Evolutionary conservation across 2,888 invertebrate species (phyloP).

Genomic region (Heteromurus nitidus): DNA sequence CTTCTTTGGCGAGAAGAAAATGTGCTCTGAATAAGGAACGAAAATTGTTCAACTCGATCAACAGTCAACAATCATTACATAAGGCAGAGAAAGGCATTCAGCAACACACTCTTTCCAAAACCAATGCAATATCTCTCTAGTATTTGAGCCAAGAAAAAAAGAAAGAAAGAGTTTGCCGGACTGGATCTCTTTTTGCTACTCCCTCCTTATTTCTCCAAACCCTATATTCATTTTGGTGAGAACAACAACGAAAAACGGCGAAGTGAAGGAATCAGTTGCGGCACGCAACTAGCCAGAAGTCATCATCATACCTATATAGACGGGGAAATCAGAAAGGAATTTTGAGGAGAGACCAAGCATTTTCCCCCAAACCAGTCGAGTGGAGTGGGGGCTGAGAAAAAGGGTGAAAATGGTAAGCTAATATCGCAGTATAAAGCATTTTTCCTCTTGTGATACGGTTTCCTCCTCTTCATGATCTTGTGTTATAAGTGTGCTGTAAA

Average conservation of each 20-base stretch:
- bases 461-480: neutral
- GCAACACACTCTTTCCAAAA: neutral
- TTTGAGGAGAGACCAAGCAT: too few relatives aligned
- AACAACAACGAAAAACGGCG: neutral
- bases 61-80: conserved; percentile 11
- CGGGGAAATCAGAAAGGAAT: neutral
- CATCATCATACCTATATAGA: neutral
- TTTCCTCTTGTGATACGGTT: neutral
- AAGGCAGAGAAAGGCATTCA: conserved; percentile 2
- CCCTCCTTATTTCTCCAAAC: neutral
- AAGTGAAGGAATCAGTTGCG: neutral
- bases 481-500: neutral
- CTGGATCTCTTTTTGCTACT: neutral
- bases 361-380: too few relatives aligned
- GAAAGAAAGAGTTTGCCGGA: neutral
- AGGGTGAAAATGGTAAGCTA: neutral
- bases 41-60: conserved; percentile 12
- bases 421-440: neutral
- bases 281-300: conserved; percentile 5
- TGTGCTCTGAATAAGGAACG: conserved; percentile 8
- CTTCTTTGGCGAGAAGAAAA: neutral
- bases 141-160: neutral
- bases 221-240: conserved; percentile 10
- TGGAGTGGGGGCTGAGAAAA: neutral
- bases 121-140: neutral